phyloP scores from a whole-genome alignment of 2,113 vertebrate species.

The Seriola aureovittata region DNA sequence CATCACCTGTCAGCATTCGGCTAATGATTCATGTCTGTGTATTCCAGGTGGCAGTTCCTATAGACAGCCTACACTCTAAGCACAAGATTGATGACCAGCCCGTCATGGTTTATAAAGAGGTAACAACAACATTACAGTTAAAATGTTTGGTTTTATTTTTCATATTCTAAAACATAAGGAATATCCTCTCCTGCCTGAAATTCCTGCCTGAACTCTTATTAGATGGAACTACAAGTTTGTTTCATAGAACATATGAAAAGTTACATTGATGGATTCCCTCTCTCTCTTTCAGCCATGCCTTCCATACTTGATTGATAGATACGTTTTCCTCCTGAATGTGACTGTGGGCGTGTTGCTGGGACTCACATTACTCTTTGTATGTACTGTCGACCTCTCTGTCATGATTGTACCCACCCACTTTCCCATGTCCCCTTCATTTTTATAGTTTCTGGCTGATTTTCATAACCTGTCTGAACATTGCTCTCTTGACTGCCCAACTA shows the following conservation, averaged over 20 bases:
- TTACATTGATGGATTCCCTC: background rate
- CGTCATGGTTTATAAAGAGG: conserved; percentile 66
- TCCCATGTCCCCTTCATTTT: too few species aligned
- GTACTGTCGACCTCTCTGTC: conserved; percentile 11
- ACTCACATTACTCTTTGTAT: conserved; percentile 61
- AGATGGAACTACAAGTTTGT: too few species aligned
- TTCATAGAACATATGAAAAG: background rate
- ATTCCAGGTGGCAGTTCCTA: conserved; percentile 56
- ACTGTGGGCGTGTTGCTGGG: background rate
- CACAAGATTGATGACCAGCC: fast-evolving
- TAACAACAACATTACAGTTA: conserved; percentile 16
- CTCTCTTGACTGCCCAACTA: too few species aligned
- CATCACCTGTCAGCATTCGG: too few species aligned
- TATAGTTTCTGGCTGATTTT: too few species aligned
- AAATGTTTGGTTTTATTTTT: background rate
- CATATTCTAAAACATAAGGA: too few species aligned
- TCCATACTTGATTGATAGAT: background rate
- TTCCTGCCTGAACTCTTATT: too few species aligned
- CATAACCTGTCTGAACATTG: too few species aligned
- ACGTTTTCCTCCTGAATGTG: fast-evolving
- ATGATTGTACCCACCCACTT: background rate
- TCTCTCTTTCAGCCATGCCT: conserved; percentile 65
- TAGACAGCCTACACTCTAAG: conserved; percentile 32
- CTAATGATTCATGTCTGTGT: conserved; percentile 7
- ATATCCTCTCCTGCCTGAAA: too few species aligned